Evolutionary conservation across 2,113 vertebrate genomes (phyloP), one percentile per base, ranked within the genome.

Genomic region (Cyrtonyx montezumae): DNA sequence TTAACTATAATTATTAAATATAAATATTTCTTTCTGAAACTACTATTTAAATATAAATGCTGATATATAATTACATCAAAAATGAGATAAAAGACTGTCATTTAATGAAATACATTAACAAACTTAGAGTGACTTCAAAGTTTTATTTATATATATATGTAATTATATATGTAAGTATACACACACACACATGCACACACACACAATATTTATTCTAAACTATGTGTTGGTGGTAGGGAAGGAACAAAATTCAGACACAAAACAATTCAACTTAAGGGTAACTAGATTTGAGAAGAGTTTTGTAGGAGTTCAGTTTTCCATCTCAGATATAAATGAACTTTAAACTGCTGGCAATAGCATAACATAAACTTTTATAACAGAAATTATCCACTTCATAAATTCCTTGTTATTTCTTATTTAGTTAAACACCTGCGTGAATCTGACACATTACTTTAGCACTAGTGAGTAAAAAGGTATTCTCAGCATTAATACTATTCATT

Each of bases 381-480:
- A 83, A 91, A 85, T 83, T 51, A 89, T 14, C 17, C 43, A 83
- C 20, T 75, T 61, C 71, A 91, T 78, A 84, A 94, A 68, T 32
- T 81, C 58, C 26, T 59, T 75, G 55, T 75, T 88, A 65, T 32
- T 81, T 53, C 26, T 63, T 75, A 59, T 78, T 88, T 78, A 75
- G 36, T 76, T 70, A 70, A 84, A 80, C 6, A 85, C 21, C 14
- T 58, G 37, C 11, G 61, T 36, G 34, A 84, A 63, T 89, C 22
- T 89, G 62, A 30, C 0, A 53, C 53, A 25, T 13, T 73, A 55
- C 18, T 82, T 82, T 34, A 40, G 23, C 82, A 83, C 26, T 71
- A 71, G 18, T 40, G 22, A 71, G 67, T 1, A 63, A 17, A 68
- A 87, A 71, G 8, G 43, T 70, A 3, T 43, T 93, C 30, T 85